Evolutionary conservation across 2,797 vertebrate species (phyloP).

Genomic region (Cetoscarus ocellatus): DNA sequence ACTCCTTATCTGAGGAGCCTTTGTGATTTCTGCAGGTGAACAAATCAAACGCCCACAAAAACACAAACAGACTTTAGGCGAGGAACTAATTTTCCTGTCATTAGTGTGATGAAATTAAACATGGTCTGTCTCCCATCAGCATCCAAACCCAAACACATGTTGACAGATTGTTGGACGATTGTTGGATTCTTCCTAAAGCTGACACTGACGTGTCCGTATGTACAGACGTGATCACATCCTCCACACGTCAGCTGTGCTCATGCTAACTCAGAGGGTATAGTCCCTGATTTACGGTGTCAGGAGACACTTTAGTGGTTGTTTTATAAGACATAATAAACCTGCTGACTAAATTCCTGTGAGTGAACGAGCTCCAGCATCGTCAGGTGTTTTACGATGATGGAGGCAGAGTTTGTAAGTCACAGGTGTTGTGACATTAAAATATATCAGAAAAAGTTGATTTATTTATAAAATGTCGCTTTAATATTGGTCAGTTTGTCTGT

Average conservation of each 20-base stretch:
- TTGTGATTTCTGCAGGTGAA: conserved; percentile 3
- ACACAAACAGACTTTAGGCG: conserved; percentile 22
- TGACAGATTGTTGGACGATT: not conserved
- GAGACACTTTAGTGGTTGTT: not conserved
- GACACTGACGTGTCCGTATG: not conserved
- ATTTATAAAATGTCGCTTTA: too few species aligned
- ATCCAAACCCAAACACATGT: conserved; percentile 1
- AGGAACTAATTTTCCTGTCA: conserved; percentile 44
- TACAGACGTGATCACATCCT: not conserved
- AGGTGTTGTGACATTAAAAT: too few species aligned
- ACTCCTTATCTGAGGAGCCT: not conserved
- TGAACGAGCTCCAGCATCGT: conserved; percentile 7
- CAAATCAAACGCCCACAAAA: conserved; percentile 9
- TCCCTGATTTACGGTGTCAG: conserved; percentile 21
- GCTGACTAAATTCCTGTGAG: conserved; percentile 1
- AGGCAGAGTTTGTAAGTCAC: not conserved
- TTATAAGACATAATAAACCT: conserved; percentile 6
- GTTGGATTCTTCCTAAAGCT: too few species aligned
- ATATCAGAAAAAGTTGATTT: too few species aligned
- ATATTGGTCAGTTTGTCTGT: too few species aligned
- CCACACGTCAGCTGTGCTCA: conserved; percentile 3
- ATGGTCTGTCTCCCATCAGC: not conserved
- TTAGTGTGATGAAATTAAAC: conserved; percentile 16
- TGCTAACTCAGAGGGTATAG: not conserved
- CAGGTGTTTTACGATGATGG: not conserved